Conservation (phyloP, 2,888 invertebrate genomes). For the Mechanitis messenoides region DNA sequence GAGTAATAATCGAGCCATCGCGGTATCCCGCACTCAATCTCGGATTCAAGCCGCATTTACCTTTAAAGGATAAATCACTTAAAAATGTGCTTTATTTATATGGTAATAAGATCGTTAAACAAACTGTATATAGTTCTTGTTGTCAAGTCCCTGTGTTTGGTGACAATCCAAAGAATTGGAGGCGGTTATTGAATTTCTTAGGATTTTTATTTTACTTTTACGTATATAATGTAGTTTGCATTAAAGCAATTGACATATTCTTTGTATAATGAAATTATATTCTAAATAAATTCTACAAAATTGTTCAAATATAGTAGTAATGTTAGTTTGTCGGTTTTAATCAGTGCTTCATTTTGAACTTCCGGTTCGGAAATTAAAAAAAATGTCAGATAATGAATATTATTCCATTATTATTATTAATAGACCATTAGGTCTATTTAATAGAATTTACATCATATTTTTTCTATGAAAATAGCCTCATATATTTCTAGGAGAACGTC, state of each 20-base stretch:
- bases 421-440: too few species aligned
- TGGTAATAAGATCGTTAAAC: slow-evolving; percentile 24
- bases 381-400: too few species aligned
- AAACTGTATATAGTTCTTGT: slow-evolving; percentile 21
- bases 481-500: too few species aligned
- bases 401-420: too few species aligned
- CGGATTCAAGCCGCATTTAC: slow-evolving; percentile 39
- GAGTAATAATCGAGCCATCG: slow-evolving; percentile 68
- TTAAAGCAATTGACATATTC: slow-evolving; percentile 1
- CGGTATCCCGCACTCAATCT: slow-evolving; percentile 67
- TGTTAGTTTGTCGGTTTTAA: too few species aligned
- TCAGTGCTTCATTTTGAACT: too few species aligned
- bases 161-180: slow-evolving; percentile 66
- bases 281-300: too few species aligned
- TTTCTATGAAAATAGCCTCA: too few species aligned
- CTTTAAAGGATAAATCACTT: slow-evolving; percentile 24
- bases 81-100: slow-evolving; percentile 39
- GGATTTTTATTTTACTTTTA: slow-evolving; percentile 58
- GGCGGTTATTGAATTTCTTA: slow-evolving; percentile 72
- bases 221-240: slow-evolving; percentile 32
- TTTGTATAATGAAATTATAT: too few species aligned
- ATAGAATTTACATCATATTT: too few species aligned
- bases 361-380: too few species aligned
- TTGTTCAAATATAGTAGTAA: too few species aligned
- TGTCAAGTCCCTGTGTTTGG: slow-evolving; percentile 50